A percentile compares a stretch with the other conserved stretches of the same genome.
phyloP scores from a whole-genome alignment of 1,140 invertebrate genomes.

The Campoletis sonorensis region DNA sequence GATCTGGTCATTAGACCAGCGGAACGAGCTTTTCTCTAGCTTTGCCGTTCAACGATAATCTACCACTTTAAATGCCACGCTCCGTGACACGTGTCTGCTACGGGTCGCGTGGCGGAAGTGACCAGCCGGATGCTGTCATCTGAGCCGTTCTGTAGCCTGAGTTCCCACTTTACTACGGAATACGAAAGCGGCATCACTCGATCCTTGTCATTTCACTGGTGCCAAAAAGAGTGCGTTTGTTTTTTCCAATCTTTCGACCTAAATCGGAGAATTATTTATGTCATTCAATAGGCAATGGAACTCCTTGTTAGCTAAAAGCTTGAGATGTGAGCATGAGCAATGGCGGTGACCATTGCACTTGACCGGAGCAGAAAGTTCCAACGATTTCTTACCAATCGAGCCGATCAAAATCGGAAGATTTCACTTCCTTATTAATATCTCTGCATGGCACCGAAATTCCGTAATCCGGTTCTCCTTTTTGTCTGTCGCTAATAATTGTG shows the following conservation, averaged over 20 bases:
- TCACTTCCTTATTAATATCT: slow-evolving; percentile 44
- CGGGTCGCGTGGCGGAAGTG: slow-evolving; percentile 75
- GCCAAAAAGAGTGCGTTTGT: neutral
- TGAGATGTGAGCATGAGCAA: slow-evolving; percentile 28
- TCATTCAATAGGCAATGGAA: slow-evolving; percentile 18
- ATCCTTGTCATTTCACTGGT: slow-evolving; percentile 28
- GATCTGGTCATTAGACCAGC: neutral
- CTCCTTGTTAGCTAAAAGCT: slow-evolving; percentile 65
- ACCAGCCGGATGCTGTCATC: slow-evolving; percentile 76
- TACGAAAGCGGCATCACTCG: neutral
- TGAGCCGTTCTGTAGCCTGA: slow-evolving; percentile 66
- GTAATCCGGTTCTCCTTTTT: neutral
- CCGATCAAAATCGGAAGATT: neutral
- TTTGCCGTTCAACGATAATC: neutral
- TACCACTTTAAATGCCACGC: slow-evolving; percentile 46
- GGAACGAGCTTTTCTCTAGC: slow-evolving; percentile 15
- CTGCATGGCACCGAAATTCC: neutral
- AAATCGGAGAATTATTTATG: neutral
- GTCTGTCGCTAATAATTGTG: neutral
- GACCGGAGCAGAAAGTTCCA: slow-evolving; percentile 64
- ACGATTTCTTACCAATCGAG: slow-evolving; percentile 32
- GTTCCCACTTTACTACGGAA: neutral
- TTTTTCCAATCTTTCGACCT: neutral
- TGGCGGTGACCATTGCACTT: slow-evolving; percentile 63
- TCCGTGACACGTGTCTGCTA: slow-evolving; percentile 69